Evolutionary conservation across 2,113 vertebrate genomes (phyloP).

Genomic region (Poecile atricapillus): DNA sequence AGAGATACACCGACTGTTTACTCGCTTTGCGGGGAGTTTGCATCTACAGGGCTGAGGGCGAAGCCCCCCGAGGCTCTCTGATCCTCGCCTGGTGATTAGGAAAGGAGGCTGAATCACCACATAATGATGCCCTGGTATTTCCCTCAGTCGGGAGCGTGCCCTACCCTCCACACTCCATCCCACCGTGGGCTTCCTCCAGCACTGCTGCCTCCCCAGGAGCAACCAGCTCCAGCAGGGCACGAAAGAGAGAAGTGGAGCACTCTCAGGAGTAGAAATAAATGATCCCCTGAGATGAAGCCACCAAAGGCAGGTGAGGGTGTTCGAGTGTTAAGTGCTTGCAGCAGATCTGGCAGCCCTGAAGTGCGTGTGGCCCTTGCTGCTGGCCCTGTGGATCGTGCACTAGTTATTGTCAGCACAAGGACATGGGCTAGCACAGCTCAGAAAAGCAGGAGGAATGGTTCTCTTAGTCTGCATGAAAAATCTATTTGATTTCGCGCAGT

Average conservation of each 20-base stretch:
- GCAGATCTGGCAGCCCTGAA: not conserved
- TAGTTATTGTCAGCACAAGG: not conserved
- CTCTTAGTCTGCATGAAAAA: not conserved
- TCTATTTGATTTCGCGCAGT: not conserved
- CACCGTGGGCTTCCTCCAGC: not conserved
- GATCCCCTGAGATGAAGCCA: not conserved
- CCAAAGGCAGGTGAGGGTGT: not conserved
- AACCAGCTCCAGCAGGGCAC: not conserved
- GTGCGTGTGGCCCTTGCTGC: not conserved
- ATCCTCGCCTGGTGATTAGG: not conserved
- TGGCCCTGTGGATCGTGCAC: fast-evolving
- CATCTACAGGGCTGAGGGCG: constrained; percentile 22
- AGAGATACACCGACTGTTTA: constrained; percentile 20
- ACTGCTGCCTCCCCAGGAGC: not conserved
- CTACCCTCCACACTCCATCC: not conserved
- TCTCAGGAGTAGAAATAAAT: not conserved
- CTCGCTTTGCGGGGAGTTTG: not conserved
- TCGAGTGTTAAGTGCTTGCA: not conserved
- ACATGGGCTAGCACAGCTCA: not conserved
- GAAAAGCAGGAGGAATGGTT: not conserved
- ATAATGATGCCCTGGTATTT: constrained; percentile 50
- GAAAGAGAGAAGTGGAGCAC: too few species aligned
- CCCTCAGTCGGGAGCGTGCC: not conserved
- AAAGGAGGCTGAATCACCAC: constrained; percentile 49
- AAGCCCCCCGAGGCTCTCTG: constrained; percentile 48